These are phyloP conservation scores for Pelecanoides urinatrix DNA, from an alignment of 2,113 vertebrate species.

Conservation along the genomic window DNA sequence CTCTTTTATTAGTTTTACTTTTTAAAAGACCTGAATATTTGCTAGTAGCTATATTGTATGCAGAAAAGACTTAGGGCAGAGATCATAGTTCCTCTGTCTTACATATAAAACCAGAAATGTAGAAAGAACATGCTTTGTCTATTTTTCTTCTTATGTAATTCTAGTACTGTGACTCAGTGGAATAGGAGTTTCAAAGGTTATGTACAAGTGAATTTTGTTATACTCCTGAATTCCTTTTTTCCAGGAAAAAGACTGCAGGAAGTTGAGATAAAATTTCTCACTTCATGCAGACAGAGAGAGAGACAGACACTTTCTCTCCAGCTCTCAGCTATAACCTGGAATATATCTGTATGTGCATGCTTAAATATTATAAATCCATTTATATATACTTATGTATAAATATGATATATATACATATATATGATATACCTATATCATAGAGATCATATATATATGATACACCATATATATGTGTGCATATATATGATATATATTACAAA, in stretches of 20 bases:
- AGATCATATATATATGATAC: background rate
- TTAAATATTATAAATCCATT: background rate
- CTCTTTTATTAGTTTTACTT: background rate
- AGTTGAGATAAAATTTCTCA: background rate
- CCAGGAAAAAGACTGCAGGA: background rate
- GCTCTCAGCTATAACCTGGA: background rate
- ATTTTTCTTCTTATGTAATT: background rate
- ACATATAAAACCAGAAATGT: background rate
- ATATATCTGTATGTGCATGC: background rate
- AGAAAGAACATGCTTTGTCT: background rate
- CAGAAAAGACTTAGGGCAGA: background rate
- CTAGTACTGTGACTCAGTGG: background rate
- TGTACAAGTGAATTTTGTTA: background rate
- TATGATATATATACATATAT: background rate
- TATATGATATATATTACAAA: background rate
- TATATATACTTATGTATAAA: background rate
- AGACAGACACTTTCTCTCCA: background rate
- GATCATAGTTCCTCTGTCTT: background rate
- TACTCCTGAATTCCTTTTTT: background rate
- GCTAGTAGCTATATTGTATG: background rate
- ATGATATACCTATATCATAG: background rate
- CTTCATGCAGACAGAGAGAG: background rate
- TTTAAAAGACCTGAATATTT: background rate
- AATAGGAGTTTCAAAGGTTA: slow-evolving; percentile 20
- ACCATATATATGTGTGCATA: background rate